Base-by-base conservation (phyloP, 1,140 invertebrate species). In the Microplitis demolitor region DNA sequence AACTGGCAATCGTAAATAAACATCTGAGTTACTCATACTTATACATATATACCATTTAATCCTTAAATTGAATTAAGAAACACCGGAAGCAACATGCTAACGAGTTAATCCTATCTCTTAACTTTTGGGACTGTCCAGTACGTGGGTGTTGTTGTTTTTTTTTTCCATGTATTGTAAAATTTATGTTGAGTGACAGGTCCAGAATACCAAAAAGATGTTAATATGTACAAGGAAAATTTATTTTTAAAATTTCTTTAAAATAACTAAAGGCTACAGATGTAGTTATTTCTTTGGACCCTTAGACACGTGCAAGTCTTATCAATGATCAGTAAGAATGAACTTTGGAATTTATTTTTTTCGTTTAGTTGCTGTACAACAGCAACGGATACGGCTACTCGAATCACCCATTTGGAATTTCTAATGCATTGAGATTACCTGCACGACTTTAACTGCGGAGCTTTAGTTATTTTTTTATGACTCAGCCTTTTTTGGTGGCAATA, bases 1-100 rank as follows among this genome's bases (percentile, higher is more conserved):
- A 58, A 39, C 45, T 9, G 34, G 8, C 51, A 69, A 73, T 73
- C 72, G 16, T 60, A 56, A 69, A 68, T 62, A 68, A 33, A 13
- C 66, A 73, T 73, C 71, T 60, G 53, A 64, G 31, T 66, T 33
- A 35, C 39, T 54, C 50, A 54, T 14, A 14, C 53, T 54, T 14
- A 54, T 54, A 45, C 11, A 9, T 45, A 45, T 45, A 24, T 24
- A 24, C 5, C 6, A 11, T 45, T 45, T 45, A 45, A 45, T 45
- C 3, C 39, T 45, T 45, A 24, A 24, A 24, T 24, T 24, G 24
- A 24, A 24, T 24, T 45, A 45, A 11, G 39, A 11, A 45, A 6
- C 39, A 45, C 39, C 39, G 39, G 39, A 45, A 45, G 39, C 39
- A 45, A 11, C 39, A 45, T 45, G 39, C 24, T 24, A 24, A 45